Percentiles rank a stretch among this genome's conserved stretches.
Conservation (phyloP, 2,113 vertebrate species). For the Pelecanoides urinatrix region DNA sequence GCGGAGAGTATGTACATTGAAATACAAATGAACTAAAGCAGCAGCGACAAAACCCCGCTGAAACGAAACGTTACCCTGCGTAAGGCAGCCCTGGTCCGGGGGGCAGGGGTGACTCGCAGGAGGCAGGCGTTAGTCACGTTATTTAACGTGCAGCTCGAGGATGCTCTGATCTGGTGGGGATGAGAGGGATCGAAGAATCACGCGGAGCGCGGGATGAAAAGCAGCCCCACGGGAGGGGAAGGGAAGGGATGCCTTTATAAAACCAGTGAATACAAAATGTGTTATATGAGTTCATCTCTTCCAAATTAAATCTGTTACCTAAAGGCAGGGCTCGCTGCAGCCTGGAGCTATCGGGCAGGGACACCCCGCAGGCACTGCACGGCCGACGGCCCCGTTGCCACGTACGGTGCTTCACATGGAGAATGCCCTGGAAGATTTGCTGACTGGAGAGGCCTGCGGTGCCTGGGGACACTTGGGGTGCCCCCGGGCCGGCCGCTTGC, state of each 20-base stretch:
- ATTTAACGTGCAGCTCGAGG: background rate
- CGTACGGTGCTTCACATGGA: rapidly evolving
- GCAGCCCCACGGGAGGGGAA: background rate
- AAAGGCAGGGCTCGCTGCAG: background rate
- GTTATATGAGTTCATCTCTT: background rate
- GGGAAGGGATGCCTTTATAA: background rate
- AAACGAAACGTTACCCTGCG: rapidly evolving
- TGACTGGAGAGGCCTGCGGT: background rate
- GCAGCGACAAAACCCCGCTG: background rate
- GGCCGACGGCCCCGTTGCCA: rapidly evolving
- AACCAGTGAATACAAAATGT: background rate
- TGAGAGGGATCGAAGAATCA: background rate
- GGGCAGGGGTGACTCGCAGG: background rate
- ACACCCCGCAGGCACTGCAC: rapidly evolving
- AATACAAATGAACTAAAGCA: background rate
- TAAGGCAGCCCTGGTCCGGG: background rate
- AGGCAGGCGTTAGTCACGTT: background rate
- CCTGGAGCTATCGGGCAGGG: background rate
- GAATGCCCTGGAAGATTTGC: background rate
- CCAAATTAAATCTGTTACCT: background rate
- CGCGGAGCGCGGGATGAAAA: background rate
- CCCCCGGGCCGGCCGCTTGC: background rate
- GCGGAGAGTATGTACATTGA: rapidly evolving
- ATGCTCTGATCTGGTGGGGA: background rate
- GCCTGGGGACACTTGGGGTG: background rate